Evolutionary conservation across 2,888 invertebrate genomes (phyloP), one percentile per base, ranked within the genome.

Genomic region (Acleris literana): DNA sequence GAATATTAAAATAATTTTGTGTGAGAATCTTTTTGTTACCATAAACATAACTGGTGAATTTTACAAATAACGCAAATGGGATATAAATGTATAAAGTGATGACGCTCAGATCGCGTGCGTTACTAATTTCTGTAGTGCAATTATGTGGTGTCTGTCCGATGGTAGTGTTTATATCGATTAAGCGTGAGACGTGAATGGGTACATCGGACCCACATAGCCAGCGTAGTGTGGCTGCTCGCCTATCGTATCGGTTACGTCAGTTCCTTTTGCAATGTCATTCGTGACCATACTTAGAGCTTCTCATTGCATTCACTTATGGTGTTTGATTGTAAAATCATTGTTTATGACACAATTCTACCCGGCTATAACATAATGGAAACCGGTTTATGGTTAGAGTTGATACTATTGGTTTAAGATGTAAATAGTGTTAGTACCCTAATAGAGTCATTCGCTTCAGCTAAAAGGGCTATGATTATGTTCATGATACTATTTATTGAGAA

Each of bases 1-100:
- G 91, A 92, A 91, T 92, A 89, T 81, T 87, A 88, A 90, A 78
- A 76, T 80, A 75, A 81, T 80, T 84, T 86, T 85, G 80, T 56
- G 52, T 66, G 65, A 57, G 61, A 48, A 39, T 56, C 6, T 51
- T 46, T 52, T 64, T 57, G 39, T 16, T 7, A 29, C 20, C 22
- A 16, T 43, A 57, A 48, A 18, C 0, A 58, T 52, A 17, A 43
- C 5, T 7, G 16, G 17, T 7, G 13, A 49, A 20, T 43, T n/a
- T 33, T n/a, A 44, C 17, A 33, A 39, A 29, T 25, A 49, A 29
- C 60, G n/a, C 25, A 29, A 16, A 49, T 16, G 1, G 11, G 22
- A n/a, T 17, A 18, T 33, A 33, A 46, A 11, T 39, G 13, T 39
- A 16, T 22, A 20, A 5, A 43, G 7, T 49, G 59, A 48, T 33